phyloP scores from a whole-genome alignment of 2,797 vertebrate species.

The Graptemys geographica region DNA sequence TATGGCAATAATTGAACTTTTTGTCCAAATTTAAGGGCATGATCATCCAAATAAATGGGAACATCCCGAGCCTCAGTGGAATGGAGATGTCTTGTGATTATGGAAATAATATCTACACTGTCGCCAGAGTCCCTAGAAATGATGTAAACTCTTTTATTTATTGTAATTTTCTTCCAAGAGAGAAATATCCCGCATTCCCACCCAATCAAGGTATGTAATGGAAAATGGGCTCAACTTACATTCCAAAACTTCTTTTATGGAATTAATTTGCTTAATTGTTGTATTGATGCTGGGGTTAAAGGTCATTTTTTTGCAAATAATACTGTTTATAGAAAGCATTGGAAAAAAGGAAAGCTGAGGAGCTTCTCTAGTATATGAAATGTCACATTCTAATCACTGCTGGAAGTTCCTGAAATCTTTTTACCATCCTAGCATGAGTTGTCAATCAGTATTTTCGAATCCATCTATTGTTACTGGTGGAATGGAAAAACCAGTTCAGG shows the following conservation, averaged over 20 bases:
- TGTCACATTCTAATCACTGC: neutral
- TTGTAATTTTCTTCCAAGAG: constrained; percentile 88
- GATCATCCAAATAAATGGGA: constrained; percentile 94
- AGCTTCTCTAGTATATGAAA: neutral
- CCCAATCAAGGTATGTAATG: constrained; percentile 83
- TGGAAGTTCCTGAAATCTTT: neutral
- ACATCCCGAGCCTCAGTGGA: constrained; percentile 90
- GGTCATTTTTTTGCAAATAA: neutral
- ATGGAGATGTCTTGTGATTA: constrained; percentile 93
- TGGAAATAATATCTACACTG: constrained; percentile 82
- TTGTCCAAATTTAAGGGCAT: constrained; percentile 82
- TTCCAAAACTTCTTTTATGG: neutral
- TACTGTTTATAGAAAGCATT: neutral
- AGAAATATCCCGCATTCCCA: constrained; percentile 83
- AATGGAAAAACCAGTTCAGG: constrained; percentile 9
- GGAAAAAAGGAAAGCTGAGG: neutral
- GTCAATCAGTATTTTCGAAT: neutral
- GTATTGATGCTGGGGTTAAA: neutral
- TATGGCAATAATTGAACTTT: neutral
- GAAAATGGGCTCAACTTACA: neutral
- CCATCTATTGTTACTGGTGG: neutral
- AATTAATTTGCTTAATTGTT: neutral
- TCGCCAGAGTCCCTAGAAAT: constrained; percentile 87
- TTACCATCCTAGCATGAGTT: neutral
- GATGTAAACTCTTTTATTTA: constrained; percentile 89